Percentiles rank a stretch among this genome's conserved stretches.
Conservation (phyloP, 53 echinoderm and acorn worm species). For the Paelopatides confundens region DNA sequence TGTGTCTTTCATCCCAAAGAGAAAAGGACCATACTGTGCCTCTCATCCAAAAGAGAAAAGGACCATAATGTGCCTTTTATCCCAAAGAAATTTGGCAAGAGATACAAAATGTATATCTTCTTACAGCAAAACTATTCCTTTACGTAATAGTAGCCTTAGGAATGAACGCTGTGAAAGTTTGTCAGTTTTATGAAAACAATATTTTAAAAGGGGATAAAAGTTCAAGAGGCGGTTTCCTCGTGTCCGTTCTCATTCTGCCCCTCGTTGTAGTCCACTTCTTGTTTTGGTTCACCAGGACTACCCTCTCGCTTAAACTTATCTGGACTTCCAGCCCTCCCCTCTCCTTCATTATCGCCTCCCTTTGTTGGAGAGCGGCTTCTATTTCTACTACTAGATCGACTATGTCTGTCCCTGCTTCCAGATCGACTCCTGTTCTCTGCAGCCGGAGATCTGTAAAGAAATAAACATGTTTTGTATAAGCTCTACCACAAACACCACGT, state of each 20-base stretch:
- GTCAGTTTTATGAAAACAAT: no score
- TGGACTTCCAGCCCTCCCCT: not conserved
- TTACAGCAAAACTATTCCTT: no score
- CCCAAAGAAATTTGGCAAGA: no score
- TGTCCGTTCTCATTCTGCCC: slow-evolving; percentile 1
- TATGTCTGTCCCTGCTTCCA: not conserved
- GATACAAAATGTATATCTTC: no score
- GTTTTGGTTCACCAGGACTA: not conserved
- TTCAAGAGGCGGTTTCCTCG: not conserved
- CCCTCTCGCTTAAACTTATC: not conserved
- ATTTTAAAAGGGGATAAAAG: not conserved
- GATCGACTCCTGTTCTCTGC: slow-evolving; percentile 18
- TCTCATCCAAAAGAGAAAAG: no score
- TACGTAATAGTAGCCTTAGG: no score
- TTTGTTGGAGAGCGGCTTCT: slow-evolving; percentile 9
- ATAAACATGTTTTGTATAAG: no score
- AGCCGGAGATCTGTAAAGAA: slow-evolving; percentile 15
- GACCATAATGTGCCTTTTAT: no score
- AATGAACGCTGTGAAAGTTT: no score
- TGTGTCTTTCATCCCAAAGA: no score
- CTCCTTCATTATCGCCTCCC: not conserved
- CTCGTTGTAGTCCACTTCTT: not conserved
- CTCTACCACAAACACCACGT: no score
- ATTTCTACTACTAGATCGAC: not conserved
- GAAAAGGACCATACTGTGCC: no score